These are phyloP conservation scores for Drosophila demipolita DNA, from an alignment of 2,888 invertebrate genomes.

Conservation along the genomic window DNA sequence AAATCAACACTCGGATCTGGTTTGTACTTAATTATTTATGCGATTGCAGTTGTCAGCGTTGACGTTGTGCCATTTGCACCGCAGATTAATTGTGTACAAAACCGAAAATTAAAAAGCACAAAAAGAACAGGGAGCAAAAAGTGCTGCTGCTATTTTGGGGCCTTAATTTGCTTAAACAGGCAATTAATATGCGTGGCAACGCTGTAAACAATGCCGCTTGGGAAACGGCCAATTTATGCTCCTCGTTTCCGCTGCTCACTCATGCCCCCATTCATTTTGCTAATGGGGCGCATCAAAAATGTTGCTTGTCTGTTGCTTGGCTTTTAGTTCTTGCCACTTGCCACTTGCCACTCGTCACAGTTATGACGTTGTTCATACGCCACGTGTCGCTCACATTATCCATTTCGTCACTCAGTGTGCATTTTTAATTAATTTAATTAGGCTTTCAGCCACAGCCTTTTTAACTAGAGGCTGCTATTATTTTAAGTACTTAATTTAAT, in stretches of 20 bases:
- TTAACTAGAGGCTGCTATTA: neutral
- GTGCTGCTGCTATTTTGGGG: slow-evolving; percentile 48
- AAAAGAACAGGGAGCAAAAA: slow-evolving; percentile 11
- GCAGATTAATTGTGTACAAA: slow-evolving; percentile 58
- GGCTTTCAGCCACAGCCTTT: slow-evolving; percentile 8
- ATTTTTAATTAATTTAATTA: slow-evolving; percentile 55
- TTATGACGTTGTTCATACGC: slow-evolving; percentile 41
- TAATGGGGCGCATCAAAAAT: slow-evolving; percentile 59
- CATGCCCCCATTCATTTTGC: slow-evolving; percentile 26
- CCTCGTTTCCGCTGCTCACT: neutral
- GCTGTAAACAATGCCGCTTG: slow-evolving; percentile 63
- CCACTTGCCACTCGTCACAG: slow-evolving; percentile 18
- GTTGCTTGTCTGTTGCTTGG: slow-evolving; percentile 24
- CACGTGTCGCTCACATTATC: neutral
- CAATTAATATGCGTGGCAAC: slow-evolving; percentile 76
- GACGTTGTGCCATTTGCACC: slow-evolving; percentile 41
- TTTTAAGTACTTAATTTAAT: neutral
- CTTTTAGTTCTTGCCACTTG: slow-evolving; percentile 3
- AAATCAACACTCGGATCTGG: slow-evolving; percentile 16
- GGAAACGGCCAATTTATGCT: slow-evolving; percentile 41
- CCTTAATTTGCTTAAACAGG: slow-evolving; percentile 73
- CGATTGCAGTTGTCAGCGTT: slow-evolving; percentile 54
- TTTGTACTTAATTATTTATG: slow-evolving; percentile 45
- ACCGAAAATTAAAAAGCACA: slow-evolving; percentile 9
- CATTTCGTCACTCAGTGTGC: neutral